Base-by-base conservation (phyloP, 2,888 invertebrate genomes). In the Parnassius apollo region DNA sequence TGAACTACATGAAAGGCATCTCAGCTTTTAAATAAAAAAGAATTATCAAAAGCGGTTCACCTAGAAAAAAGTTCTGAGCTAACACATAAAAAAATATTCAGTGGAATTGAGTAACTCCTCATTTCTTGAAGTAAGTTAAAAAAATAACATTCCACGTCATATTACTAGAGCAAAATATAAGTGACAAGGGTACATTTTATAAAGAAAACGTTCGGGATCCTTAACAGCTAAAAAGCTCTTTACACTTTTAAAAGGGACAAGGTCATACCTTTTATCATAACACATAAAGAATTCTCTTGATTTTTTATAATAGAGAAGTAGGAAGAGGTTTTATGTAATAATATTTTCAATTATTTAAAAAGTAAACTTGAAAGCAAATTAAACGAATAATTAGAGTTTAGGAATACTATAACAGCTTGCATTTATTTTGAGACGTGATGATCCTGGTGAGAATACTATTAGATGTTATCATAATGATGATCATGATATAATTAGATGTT, bases 161-260 rank as follows among this genome's bases (percentile, higher is more conserved):
- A 25, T 25, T 25, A 4, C 25, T 25, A 25, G 25, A 25, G 25
- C 25, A 2, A 82, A 73, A 65, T 65, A 58, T 52, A 75, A 81
- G 83, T 85, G 83, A 83, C 77, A 75, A 75, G 81, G 81, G 81
- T 80, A 68, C 69, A 67, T 72, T 80, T 75, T 80, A 78, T 76
- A 75, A 72, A 71, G 77, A 74, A 72, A 75, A 78, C 75, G 75
- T 69, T 71, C 68, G 69, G 18, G 70, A 69, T 69, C 66, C 74
- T 75, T 75, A 77, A 75, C 71, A 69, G 69, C 66, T 63, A 70
- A 73, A 18, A 69, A 68, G 66, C 68, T 70, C 67, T 66, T 68
- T 62, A 64, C 18, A 54, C 51, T 58, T 68, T 68, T 75, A 73
- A 75, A 75, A 46, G 75, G 66, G 58, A 59, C 61, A 61, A 66